Percentiles rank a stretch among this genome's conserved stretches.
Evolutionary conservation across 2,113 vertebrate species (phyloP).

Genomic region (Scytalopus superciliaris): DNA sequence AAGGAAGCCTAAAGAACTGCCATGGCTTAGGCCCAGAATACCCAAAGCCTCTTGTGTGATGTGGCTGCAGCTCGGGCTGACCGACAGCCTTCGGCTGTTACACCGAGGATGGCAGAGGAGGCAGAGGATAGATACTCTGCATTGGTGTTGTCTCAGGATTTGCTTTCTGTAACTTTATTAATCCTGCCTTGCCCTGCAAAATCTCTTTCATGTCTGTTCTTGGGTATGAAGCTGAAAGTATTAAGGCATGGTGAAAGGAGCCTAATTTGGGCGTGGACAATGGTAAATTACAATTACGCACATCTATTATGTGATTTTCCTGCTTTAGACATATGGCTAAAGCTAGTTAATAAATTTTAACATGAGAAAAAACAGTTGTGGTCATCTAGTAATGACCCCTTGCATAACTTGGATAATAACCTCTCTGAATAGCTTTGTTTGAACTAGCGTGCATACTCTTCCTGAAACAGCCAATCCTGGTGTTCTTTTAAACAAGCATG

Average conservation of each 20-base stretch:
- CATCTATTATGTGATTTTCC: slow-evolving; percentile 3
- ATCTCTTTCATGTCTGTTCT: slow-evolving; percentile 32
- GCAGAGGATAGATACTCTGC: background rate
- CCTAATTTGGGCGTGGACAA: background rate
- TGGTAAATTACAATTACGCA: background rate
- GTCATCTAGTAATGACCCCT: slow-evolving; percentile 58
- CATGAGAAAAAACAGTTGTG: slow-evolving; percentile 63
- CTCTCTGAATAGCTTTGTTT: slow-evolving; percentile 53
- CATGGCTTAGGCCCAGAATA: background rate
- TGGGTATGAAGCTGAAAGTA: background rate
- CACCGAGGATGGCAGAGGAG: background rate
- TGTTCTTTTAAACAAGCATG: slow-evolving; percentile 27
- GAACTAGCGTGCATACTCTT: slow-evolving; percentile 36
- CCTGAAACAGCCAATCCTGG: background rate
- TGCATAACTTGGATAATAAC: slow-evolving; percentile 49
- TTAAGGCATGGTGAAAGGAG: slow-evolving; percentile 20
- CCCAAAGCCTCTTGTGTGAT: fast-evolving
- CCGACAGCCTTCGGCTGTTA: background rate
- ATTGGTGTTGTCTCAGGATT: background rate
- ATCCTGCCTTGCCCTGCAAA: background rate
- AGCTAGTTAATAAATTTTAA: slow-evolving; percentile 44
- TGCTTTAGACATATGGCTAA: slow-evolving; percentile 7
- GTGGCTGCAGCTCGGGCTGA: background rate
- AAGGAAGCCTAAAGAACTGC: background rate
- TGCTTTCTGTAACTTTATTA: slow-evolving; percentile 11